phyloP scores from a whole-genome alignment of 2,888 invertebrate species.

The Eustalomyia histrio region DNA sequence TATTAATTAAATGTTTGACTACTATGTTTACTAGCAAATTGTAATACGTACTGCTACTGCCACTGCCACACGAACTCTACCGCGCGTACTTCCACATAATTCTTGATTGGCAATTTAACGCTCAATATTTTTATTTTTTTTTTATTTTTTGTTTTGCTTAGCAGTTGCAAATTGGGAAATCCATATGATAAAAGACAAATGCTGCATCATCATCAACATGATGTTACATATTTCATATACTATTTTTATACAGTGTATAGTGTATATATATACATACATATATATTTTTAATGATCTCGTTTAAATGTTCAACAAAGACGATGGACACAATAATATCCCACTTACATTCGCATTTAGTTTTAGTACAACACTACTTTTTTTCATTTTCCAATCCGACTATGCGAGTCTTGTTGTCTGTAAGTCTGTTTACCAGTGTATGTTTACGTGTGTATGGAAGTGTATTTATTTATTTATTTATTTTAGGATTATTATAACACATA shows the following conservation, averaged over 20 bases:
- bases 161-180: constrained; percentile 50
- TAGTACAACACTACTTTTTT: not conserved
- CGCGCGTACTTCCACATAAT: constrained; percentile 49
- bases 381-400: not conserved
- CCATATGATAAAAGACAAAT: not conserved
- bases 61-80: not conserved
- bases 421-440: constrained; percentile 14
- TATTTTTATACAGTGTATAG: not conserved
- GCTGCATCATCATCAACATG: not conserved
- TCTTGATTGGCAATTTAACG: constrained; percentile 65
- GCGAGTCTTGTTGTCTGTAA: constrained; percentile 49
- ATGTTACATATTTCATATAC: constrained; percentile 2
- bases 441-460: constrained; percentile 42
- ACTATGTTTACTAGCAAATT: not conserved
- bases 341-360: not conserved
- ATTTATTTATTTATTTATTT: constrained; percentile 42
- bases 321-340: constrained; percentile 26
- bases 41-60: not conserved
- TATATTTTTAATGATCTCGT: constrained; percentile 64
- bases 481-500: constrained; percentile 64
- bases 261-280: no score
- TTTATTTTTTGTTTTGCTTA: constrained; percentile 32
- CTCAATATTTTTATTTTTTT: constrained; percentile 43
- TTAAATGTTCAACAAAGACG: constrained; percentile 48
- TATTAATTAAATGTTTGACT: constrained; percentile 60